Conservation (phyloP, 2,888 invertebrate genomes). For the Polymixis flavicincta region DNA sequence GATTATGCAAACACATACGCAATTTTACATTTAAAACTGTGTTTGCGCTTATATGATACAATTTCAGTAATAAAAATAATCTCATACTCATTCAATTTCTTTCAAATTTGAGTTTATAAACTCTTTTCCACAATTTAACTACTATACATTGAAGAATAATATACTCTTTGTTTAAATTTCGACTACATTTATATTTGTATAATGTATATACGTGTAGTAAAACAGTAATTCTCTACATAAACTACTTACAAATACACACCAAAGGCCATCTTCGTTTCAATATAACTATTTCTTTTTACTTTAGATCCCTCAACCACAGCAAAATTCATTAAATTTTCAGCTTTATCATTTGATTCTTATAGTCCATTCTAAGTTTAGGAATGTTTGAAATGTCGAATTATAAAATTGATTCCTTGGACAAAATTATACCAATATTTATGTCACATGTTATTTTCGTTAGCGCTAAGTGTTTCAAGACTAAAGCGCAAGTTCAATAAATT, state of each 20-base stretch:
- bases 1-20: conserved; percentile 18
- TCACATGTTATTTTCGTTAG: conserved; percentile 24
- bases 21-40: conserved; percentile 25
- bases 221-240: conserved; percentile 60
- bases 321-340: conserved; percentile 50
- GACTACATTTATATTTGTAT: conserved; percentile 58
- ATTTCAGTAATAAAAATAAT: conserved; percentile 61
- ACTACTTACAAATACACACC: conserved; percentile 65
- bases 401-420: conserved; percentile 45
- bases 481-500: conserved; percentile 21
- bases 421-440: conserved; percentile 32
- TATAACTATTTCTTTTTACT: conserved; percentile 40
- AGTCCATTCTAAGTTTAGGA: conserved; percentile 54
- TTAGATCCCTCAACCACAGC: conserved; percentile 38
- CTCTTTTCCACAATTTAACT: conserved; percentile 55
- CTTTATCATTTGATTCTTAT: conserved; percentile 38
- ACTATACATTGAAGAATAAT: conserved; percentile 68
- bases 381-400: conserved; percentile 61
- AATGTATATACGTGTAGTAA: conserved; percentile 60
- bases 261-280: conserved; percentile 66
- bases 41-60: conserved; percentile 27
- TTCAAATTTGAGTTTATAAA: conserved; percentile 54
- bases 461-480: conserved; percentile 43
- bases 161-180: conserved; percentile 64
- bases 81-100: conserved; percentile 39